Evolutionary conservation across 2,797 vertebrate genomes (phyloP), one percentile per base, ranked within the genome.

Genomic region (Sebastes reedi): DNA sequence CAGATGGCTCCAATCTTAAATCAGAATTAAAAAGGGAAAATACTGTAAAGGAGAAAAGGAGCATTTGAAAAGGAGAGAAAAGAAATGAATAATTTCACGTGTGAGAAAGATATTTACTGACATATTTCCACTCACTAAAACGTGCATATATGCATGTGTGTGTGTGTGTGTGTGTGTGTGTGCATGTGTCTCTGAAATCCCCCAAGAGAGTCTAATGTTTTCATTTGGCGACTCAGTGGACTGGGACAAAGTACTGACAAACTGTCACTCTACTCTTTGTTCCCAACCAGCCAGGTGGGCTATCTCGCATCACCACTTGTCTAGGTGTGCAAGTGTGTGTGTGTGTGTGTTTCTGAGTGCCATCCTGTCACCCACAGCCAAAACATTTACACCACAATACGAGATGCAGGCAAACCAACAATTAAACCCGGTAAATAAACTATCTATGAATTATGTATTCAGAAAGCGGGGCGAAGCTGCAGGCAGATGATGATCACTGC

Each of bases 211-310:
- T 8, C 27, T 16, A 77, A 77, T 39, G 56, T 82, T 82, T 46
- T 89, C 67, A 85, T 85, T 86, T 80, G 84, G 56, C 20, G 14
- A 85, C 70, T 81, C 80, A 83, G 42, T 79, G 56, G 80, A 81
- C 75, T 84, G 80, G 65, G 78, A 83, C 79, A 84, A 77, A 84
- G 69, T 70, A 87, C 60, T 32, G 70, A 84, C 42, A 29, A 80
- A 87, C 71, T 82, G 79, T 86, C 89, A 88, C 74, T 91, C 61
- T 29, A 59, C 59, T 81, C 77, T 86, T 87, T 92, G 82, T 89
- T 87, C 79, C 80, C 8, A 66, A 66, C 36, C 87, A 87, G 62
- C 83, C 87, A 87, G 83, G 83, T 88, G 85, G 81, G 69, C 56
- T 76, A 73, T 82, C 85, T 77, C 39, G 6, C 54, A 32, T 50